These are phyloP conservation scores for Nerophis ophidion DNA, from an alignment of 2,113 vertebrate species.

Conservation along the genomic window DNA sequence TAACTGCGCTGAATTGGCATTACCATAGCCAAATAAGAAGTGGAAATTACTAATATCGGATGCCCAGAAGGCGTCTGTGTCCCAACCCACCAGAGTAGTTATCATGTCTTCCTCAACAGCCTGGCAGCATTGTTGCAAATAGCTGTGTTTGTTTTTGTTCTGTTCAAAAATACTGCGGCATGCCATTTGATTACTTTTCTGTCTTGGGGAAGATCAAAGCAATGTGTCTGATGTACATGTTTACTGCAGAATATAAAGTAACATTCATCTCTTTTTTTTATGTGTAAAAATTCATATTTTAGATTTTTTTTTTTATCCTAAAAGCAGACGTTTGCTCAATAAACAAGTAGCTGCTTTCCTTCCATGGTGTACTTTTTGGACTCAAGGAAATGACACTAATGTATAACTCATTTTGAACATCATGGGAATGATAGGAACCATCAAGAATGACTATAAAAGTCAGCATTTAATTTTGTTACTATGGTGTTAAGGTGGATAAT, in stretches of 20 bases:
- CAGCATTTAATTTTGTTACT: too few species aligned
- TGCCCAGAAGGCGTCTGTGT: conserved; percentile 40
- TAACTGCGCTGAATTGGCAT: conserved; percentile 64
- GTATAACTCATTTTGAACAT: conserved; percentile 61
- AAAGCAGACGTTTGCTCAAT: background rate
- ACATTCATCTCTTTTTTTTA: conserved; percentile 31
- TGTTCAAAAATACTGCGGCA: conserved; percentile 41
- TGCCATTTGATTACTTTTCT: conserved; percentile 54
- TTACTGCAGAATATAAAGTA: background rate
- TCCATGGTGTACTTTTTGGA: conserved; percentile 45
- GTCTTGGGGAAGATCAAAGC: conserved; percentile 31
- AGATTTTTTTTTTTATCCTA: conserved; percentile 35
- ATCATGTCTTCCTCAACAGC: conserved; percentile 54
- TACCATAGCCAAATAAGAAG: conserved; percentile 66
- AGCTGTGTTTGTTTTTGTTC: conserved; percentile 46
- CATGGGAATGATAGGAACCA: background rate
- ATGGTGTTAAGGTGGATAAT: too few species aligned
- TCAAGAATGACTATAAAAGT: too few species aligned
- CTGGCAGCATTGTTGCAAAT: conserved; percentile 53
- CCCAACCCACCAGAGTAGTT: conserved; percentile 66
- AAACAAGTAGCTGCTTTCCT: background rate
- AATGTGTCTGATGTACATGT: conserved; percentile 23
- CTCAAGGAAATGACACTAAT: conserved; percentile 59
- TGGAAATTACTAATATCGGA: conserved; percentile 59
- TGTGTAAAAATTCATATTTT: conserved; percentile 45